Evolutionary conservation across 2,113 vertebrate genomes (phyloP), one percentile per base, ranked within the genome.

Genomic region (Lepus timidus): DNA sequence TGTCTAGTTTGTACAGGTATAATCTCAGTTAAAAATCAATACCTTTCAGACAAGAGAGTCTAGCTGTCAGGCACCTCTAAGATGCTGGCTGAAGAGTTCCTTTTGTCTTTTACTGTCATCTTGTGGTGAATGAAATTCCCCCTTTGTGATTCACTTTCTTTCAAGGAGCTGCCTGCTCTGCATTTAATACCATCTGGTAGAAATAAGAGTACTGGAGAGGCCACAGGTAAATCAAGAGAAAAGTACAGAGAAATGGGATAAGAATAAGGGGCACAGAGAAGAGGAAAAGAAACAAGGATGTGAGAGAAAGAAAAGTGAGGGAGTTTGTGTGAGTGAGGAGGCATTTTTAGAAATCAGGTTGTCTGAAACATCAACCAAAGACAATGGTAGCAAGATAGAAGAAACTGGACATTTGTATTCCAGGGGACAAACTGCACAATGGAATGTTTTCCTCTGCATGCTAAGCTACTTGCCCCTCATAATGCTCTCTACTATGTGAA

Each of bases 311-410:
- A 65, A 64, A 73, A 80, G 2, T 4, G 52, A 85, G 25, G 49
- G 65, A 39, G 4, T 23, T 25, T 9, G 6, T 9, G 17, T n/a
- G 61, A 51, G 23, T 1, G 31, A 13, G 1, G 78, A 62, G 22
- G 44, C 14, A 64, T 68, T 79, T 75, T 49, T 4, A 74, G 88
- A 94, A 67, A 85, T 79, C 58, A 36, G 19, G 49, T 13, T 67
- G 20, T 92, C 87, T 52, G 25, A 25, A 88, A 44, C 29, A 71
- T 71, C 65, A 85, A 83, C 65, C 36, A 58, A 58, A 81, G 93
- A 71, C 2, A 31, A 88, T 39, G 68, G 78, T 33, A 81, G 33
- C 36, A 73, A 73, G 19, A 58, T 0, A 73, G 20, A 86, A 83
- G 93, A 44, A 65, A 12, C 79, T 73, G 33, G n/a, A n/a, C n/a